Conservation (phyloP, 30 jellyfish, hydroid and myxozoan species). For the Clytia hemisphaerica region DNA sequence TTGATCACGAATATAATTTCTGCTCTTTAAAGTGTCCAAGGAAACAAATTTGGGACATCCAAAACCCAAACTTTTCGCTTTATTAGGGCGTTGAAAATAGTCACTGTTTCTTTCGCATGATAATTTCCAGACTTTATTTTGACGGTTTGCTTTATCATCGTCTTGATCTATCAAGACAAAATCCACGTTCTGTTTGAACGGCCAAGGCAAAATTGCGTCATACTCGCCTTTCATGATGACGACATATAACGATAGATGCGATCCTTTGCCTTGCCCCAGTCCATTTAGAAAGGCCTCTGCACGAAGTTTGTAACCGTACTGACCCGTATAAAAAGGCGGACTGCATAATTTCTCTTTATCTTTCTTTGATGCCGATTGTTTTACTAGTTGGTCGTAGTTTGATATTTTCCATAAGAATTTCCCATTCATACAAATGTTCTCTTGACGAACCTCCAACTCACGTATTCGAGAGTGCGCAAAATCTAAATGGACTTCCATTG, state of each 20-base stretch:
- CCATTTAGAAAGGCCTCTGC: slow-evolving; percentile 97
- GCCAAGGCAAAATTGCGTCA: slow-evolving; percentile 99
- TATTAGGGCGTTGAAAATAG: slow-evolving; percentile 81
- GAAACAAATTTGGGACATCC: slow-evolving; percentile 97
- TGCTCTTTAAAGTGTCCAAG: slow-evolving; percentile 73
- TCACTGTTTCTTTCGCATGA: slow-evolving; percentile 94
- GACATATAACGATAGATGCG: slow-evolving; percentile 82
- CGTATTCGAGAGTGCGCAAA: slow-evolving; percentile 79
- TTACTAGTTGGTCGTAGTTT: slow-evolving; percentile 64
- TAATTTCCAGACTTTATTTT: slow-evolving; percentile 83
- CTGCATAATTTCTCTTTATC: slow-evolving; percentile 92
- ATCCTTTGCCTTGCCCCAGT: slow-evolving; percentile 96
- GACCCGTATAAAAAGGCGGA: slow-evolving; percentile 97
- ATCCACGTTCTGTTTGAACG: slow-evolving; percentile 88
- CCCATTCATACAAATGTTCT: slow-evolving; percentile 90
- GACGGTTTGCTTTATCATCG: slow-evolving; percentile 70
- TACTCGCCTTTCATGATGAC: slow-evolving; percentile 96
- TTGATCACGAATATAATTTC: slow-evolving; percentile 82
- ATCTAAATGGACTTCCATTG: slow-evolving; percentile 70
- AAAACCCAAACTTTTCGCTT: slow-evolving; percentile 90
- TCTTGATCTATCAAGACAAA: slow-evolving; percentile 87
- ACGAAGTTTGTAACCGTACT: slow-evolving; percentile 86
- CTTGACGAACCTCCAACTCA: slow-evolving; percentile 92
- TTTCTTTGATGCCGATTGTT: slow-evolving; percentile 86
- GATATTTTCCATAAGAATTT: slow-evolving; percentile 86